Percentiles rank a stretch among this genome's conserved stretches.
These are phyloP conservation scores for Candoia aspera DNA, from an alignment of 2,113 vertebrate species.

Conservation along the genomic window DNA sequence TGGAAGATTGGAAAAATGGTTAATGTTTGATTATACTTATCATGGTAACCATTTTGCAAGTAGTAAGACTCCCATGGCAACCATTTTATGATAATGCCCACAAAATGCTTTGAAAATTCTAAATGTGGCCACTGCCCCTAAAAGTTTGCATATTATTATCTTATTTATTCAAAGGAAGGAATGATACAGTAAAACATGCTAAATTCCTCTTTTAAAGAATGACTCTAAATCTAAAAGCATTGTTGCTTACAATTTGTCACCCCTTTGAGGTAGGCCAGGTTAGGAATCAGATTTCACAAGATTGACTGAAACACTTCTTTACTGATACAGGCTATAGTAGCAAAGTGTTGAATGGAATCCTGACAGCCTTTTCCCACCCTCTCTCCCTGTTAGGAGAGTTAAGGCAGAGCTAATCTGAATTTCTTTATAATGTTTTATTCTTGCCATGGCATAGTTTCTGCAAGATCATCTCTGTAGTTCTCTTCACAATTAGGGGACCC, in stretches of 20 bases:
- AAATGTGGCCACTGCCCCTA: neutral
- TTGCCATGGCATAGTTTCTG: neutral
- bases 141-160: neutral
- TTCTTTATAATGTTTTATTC: neutral
- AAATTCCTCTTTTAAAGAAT: neutral
- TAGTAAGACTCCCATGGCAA: neutral
- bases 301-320: neutral
- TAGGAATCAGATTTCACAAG: neutral
- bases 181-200: neutral
- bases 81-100: neutral
- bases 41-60: neutral
- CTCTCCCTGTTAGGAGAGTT: neutral
- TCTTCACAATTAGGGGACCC: neutral
- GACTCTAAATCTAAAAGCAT: neutral
- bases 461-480: neutral
- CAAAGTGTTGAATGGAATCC: neutral
- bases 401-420: neutral
- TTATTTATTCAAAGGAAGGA: neutral
- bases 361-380: neutral
- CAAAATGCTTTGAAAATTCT: neutral
- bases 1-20: neutral
- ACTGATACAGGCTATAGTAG: neutral
- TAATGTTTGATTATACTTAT: neutral
- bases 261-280: neutral
- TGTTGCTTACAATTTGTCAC: neutral